Percentiles rank a stretch among this genome's conserved stretches.
phyloP scores from a whole-genome alignment of 2,113 vertebrate genomes.

The Corythoichthys intestinalis region DNA sequence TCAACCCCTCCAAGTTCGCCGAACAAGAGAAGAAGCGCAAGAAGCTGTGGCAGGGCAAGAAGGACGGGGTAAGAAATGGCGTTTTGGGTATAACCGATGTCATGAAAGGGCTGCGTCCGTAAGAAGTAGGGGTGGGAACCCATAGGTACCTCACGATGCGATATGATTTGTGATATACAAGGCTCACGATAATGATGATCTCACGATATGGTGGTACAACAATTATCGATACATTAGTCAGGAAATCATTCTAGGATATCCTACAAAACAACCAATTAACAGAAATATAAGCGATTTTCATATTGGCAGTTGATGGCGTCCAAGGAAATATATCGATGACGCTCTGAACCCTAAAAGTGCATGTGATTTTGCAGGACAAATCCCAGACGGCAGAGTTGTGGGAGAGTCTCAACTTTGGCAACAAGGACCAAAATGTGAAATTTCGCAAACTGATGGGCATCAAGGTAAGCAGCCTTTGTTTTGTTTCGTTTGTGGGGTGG shows the following conservation, averaged over 20 bases:
- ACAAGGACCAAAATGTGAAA: conserved; percentile 99
- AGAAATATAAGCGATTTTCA: no score
- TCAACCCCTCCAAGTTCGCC: conserved; percentile 96
- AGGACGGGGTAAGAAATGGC: conserved; percentile 84
- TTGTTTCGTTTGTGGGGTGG: not conserved
- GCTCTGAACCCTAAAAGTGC: not conserved
- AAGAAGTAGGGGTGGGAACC: no score
- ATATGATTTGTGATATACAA: no score
- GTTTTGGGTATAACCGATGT: not conserved
- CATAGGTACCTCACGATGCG: no score
- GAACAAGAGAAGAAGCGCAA: conserved; percentile 98
- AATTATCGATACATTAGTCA: no score
- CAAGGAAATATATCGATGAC: no score
- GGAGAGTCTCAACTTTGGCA: conserved; percentile 98
- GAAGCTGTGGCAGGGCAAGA: conserved; percentile 97
- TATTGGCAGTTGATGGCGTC: no score
- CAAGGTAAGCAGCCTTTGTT: conserved; percentile 75
- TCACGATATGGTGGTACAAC: no score
- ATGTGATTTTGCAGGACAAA: conserved; percentile 79
- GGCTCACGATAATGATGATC: no score
- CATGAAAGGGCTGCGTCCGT: no score
- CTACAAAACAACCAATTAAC: no score
- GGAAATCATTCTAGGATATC: no score
- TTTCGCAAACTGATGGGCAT: conserved; percentile 99
- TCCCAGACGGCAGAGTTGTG: conserved; percentile 96